Conservation (phyloP, 35 echinoderm and acorn worm species). For the Anneissia japonica region DNA sequence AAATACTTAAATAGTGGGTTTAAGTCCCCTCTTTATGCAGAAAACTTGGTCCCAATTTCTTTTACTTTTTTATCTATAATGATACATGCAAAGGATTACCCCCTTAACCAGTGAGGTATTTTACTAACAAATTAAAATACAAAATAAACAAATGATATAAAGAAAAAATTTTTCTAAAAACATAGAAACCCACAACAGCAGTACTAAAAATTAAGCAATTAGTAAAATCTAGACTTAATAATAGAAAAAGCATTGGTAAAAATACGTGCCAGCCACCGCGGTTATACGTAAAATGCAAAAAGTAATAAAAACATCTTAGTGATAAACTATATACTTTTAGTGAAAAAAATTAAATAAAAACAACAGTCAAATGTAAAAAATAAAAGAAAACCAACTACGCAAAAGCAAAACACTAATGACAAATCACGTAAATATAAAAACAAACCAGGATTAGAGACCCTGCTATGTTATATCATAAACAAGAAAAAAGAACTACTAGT, state of each 20-base stretch:
- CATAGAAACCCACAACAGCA: background rate
- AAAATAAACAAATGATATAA: background rate
- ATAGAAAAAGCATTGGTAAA: background rate
- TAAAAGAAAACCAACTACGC: background rate
- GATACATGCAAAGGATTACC: background rate
- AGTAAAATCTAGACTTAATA: background rate
- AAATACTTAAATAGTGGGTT: slow-evolving; percentile 59
- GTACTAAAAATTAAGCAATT: background rate
- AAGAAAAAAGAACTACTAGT: slow-evolving; percentile 42
- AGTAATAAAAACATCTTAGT: background rate
- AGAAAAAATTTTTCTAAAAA: background rate
- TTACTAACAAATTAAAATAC: background rate
- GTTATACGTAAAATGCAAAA: background rate
- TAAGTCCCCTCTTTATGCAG: slow-evolving; percentile 61
- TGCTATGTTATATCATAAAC: slow-evolving; percentile 39
- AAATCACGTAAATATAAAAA: background rate
- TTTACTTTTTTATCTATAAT: background rate
- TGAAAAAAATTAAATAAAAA: background rate
- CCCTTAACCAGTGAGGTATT: background rate
- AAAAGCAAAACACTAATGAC: background rate
- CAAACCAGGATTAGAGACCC: slow-evolving; percentile 55
- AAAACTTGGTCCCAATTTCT: slow-evolving; percentile 13
- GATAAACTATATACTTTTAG: no score
- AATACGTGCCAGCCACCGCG: background rate
- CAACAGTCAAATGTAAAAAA: background rate